Conservation (phyloP, 2,113 vertebrate genomes). For the Centrocercus urophasianus region DNA sequence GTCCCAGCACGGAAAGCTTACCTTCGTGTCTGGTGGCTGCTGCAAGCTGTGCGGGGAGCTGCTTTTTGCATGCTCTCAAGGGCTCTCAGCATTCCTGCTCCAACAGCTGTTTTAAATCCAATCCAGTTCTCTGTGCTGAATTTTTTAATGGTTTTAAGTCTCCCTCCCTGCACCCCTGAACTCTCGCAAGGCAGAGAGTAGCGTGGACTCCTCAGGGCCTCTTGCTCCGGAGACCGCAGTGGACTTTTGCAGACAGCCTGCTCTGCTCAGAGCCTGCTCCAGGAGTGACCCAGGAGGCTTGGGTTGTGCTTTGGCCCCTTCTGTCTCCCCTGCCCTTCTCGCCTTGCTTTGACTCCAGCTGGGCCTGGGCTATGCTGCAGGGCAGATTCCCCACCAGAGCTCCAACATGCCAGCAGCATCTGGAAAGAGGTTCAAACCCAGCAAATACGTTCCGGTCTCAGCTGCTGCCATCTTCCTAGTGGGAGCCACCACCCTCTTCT, state of each 20-base stretch:
- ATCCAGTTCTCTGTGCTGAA: neutral
- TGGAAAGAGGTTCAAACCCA: constrained; percentile 92
- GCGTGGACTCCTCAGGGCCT: neutral
- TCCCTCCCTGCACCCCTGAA: rapidly evolving
- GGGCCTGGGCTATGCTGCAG: constrained; percentile 86
- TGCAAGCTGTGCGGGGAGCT: neutral
- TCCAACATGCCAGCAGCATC: constrained; percentile 86
- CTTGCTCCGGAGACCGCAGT: neutral
- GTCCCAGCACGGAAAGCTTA: neutral
- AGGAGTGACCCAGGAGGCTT: neutral
- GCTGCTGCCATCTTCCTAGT: constrained; percentile 95
- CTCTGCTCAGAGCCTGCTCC: rapidly evolving
- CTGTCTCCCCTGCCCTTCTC: constrained; percentile 66
- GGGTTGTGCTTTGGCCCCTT: neutral
- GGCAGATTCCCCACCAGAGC: constrained; percentile 78
- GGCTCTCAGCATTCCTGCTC: neutral
- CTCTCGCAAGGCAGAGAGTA: neutral
- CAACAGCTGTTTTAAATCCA: neutral
- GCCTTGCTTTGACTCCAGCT: constrained; percentile 65
- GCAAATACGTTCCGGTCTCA: constrained; percentile 95
- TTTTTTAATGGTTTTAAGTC: constrained; percentile 23
- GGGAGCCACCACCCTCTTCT: constrained; percentile 95
- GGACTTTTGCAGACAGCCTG: neutral
- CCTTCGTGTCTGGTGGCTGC: neutral
- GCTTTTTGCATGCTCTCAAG: neutral